These are phyloP conservation scores for Malaclemys terrapin DNA, from an alignment of 2,113 vertebrate genomes.

Conservation along the genomic window DNA sequence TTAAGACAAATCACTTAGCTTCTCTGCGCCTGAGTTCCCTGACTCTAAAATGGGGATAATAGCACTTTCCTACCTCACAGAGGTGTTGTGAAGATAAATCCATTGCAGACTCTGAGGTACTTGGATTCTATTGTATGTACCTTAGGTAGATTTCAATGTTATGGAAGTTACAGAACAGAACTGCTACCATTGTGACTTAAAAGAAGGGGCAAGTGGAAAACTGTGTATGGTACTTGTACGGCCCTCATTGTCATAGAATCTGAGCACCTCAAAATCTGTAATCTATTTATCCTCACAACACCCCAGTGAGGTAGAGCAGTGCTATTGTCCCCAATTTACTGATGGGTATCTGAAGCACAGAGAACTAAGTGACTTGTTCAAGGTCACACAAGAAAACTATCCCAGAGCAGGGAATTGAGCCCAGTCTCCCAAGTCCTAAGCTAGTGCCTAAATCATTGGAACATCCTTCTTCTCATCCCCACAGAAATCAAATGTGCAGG, in stretches of 20 bases:
- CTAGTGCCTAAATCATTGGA: not conserved
- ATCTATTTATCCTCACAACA: not conserved
- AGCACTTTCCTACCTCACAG: not conserved
- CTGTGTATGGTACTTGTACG: not conserved
- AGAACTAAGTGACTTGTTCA: not conserved
- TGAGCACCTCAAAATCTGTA: not conserved
- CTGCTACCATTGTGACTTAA: not conserved
- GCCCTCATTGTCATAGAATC: not conserved
- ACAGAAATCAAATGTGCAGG: not conserved
- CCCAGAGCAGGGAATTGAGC: not conserved
- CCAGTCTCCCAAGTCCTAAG: not conserved
- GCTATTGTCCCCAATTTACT: not conserved
- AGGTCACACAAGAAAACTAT: not conserved
- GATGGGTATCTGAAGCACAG: not conserved
- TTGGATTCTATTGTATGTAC: not conserved
- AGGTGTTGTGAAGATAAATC: not conserved
- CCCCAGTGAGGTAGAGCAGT: not conserved
- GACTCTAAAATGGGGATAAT: not conserved
- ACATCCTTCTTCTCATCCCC: not conserved
- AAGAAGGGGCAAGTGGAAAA: not conserved
- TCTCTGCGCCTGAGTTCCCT: not conserved
- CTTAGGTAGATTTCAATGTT: not conserved
- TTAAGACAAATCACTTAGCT: slow-evolving; percentile 19
- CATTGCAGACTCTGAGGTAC: not conserved
- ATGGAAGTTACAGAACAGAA: slow-evolving; percentile 12